Percentiles rank a stretch among this genome's conserved stretches.
Evolutionary conservation across 2,888 invertebrate species (phyloP).

Genomic region (Orgyia antiqua): DNA sequence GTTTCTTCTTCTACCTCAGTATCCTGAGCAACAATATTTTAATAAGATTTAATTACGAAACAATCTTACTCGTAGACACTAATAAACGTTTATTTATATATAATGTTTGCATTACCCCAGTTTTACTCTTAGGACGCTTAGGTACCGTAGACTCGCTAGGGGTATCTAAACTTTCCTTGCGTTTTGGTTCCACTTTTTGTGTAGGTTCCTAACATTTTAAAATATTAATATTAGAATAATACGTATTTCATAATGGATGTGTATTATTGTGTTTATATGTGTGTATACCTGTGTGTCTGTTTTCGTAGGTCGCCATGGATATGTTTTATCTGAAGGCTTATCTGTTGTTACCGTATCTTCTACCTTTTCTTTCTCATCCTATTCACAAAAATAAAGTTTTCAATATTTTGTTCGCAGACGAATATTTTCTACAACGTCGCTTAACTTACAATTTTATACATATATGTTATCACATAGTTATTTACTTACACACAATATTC

Average conservation of each 20-base stretch:
- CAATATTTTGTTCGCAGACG: constrained; percentile 16
- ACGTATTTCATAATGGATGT: constrained; percentile 6
- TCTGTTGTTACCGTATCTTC: constrained; percentile 53
- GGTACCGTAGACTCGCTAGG: constrained; percentile 22
- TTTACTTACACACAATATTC: constrained; percentile 44
- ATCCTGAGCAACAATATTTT: constrained; percentile 28
- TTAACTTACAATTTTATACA: constrained; percentile 13
- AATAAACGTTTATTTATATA: no score
- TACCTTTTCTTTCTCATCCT: constrained; percentile 52
- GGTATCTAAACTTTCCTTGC: constrained; percentile 41
- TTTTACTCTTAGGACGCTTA: constrained; percentile 38
- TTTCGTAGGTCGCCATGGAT: constrained; percentile 67
- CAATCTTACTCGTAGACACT: no score
- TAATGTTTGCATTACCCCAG: no score
- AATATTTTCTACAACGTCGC: constrained; percentile 11
- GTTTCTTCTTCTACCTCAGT: constrained; percentile 34
- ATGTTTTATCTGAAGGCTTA: constrained; percentile 59
- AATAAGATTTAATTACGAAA: constrained; percentile 5
- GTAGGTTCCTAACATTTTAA: constrained; percentile 41
- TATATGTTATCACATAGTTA: constrained; percentile 42
- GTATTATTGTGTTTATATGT: constrained; percentile 24
- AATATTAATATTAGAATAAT: constrained; percentile 3
- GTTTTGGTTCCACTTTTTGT: constrained; percentile 43
- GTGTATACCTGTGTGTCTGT: constrained; percentile 49
- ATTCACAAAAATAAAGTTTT: constrained; percentile 52